Conservation (phyloP, 2,888 invertebrate species). For the Steinernema carpocapsae region DNA sequence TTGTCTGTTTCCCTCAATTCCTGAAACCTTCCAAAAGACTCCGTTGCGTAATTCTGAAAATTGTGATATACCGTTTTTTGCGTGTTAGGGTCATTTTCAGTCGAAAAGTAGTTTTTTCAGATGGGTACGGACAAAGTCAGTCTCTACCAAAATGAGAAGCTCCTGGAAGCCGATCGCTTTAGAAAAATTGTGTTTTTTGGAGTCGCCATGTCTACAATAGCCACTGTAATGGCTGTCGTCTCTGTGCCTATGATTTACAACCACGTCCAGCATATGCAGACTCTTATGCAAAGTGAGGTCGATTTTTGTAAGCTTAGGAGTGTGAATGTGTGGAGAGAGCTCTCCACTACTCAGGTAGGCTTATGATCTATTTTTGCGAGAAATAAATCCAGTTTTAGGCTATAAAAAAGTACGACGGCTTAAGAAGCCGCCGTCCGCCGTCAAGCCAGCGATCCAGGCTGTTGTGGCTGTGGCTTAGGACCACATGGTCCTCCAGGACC, state of each 20-base stretch:
- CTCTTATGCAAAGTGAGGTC: conserved; percentile 39
- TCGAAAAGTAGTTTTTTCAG: too few species aligned
- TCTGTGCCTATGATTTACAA: conserved; percentile 44
- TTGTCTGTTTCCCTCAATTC: too few species aligned
- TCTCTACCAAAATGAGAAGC: not conserved
- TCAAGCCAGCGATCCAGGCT: not conserved
- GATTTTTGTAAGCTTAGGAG: conserved; percentile 41
- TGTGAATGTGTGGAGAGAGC: not conserved
- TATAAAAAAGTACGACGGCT: not conserved
- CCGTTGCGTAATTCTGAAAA: too few species aligned
- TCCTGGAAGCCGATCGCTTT: conserved; percentile 38
- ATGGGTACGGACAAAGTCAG: too few species aligned
- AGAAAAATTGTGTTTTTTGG: conserved; percentile 37
- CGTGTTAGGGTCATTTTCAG: too few species aligned
- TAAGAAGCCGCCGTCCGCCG: not conserved
- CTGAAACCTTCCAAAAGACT: too few species aligned
- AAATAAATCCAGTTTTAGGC: not conserved
- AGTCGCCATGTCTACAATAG: conserved; percentile 40
- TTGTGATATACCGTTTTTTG: too few species aligned
- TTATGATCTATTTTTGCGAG: not conserved
- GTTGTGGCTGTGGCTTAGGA: not conserved
- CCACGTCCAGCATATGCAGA: conserved; percentile 43
- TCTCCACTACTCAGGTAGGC: not conserved
- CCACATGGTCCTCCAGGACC: conserved; percentile 5
- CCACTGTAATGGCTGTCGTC: conserved; percentile 36